phyloP scores from a whole-genome alignment of 2,888 invertebrate species.

The Seladonia tumulorum region DNA sequence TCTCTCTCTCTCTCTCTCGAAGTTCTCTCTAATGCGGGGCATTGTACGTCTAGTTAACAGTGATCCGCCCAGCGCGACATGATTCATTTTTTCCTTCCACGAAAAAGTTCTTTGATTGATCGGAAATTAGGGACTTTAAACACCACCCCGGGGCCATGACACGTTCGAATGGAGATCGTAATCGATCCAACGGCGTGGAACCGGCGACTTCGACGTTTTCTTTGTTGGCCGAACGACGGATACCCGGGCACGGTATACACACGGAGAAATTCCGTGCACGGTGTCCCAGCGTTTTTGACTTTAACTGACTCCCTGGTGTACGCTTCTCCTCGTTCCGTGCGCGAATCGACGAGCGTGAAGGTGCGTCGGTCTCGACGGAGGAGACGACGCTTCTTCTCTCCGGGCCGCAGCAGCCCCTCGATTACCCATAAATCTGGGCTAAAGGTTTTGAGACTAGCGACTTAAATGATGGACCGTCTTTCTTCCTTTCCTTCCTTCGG shows the following conservation, averaged over 20 bases:
- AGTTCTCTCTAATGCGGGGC: conserved; percentile 74
- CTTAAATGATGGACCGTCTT: conserved; percentile 73
- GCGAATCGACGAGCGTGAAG: conserved; percentile 63
- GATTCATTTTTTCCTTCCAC: conserved; percentile 77
- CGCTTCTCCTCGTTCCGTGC: conserved; percentile 42
- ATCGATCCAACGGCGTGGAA: conserved; percentile 71
- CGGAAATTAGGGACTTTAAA: conserved; percentile 82
- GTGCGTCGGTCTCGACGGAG: conserved; percentile 49
- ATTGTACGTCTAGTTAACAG: conserved; percentile 82
- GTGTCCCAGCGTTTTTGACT: conserved; percentile 44
- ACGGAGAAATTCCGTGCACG: conserved; percentile 37
- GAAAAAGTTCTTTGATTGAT: conserved; percentile 81
- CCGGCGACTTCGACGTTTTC: conserved; percentile 31
- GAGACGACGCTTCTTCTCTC: conserved; percentile 56
- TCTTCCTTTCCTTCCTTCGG: conserved; percentile 68
- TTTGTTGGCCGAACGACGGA: conserved; percentile 27
- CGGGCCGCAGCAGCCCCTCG: conserved; percentile 67
- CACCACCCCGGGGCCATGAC: conserved; percentile 80
- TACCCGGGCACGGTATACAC: neutral
- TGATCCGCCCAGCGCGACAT: conserved; percentile 70
- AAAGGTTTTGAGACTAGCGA: conserved; percentile 70
- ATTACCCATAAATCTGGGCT: conserved; percentile 80
- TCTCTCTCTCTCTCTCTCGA: conserved; percentile 72
- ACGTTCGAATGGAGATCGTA: conserved; percentile 81
- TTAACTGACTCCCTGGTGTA: neutral